phyloP scores from a whole-genome alignment of 1,140 invertebrate species.

The Aphaenogaster ashmeadi region DNA sequence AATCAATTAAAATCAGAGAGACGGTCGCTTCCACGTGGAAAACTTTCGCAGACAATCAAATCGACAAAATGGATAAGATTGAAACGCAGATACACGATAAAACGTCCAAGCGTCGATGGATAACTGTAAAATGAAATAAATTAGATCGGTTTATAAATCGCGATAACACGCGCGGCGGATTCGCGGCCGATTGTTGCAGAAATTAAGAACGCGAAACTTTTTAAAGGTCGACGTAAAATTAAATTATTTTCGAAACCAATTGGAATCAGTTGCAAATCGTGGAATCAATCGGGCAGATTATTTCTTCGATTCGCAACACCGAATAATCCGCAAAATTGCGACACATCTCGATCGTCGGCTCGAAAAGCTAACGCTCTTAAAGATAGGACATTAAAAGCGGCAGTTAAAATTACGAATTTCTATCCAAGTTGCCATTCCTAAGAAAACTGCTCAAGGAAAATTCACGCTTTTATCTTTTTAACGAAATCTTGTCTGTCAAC shows the following conservation, averaged over 20 bases:
- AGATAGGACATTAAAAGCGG: neutral
- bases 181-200: neutral
- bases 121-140: neutral
- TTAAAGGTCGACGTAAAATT: neutral
- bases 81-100: slow-evolving; percentile 9
- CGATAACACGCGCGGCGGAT: neutral
- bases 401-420: slow-evolving; percentile 5
- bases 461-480: neutral
- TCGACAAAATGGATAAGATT: neutral
- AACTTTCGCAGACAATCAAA: slow-evolving; percentile 3
- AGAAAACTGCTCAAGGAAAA: neutral
- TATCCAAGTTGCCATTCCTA: neutral
- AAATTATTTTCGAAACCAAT: neutral
- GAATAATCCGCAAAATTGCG: neutral
- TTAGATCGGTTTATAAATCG: neutral
- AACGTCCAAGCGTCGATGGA: neutral
- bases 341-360: neutral
- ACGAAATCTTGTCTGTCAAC: neutral
- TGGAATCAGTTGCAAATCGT: neutral
- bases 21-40: neutral
- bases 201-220: neutral
- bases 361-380: neutral
- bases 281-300: too few relatives aligned
- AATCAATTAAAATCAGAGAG: slow-evolving; percentile 13
- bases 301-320: neutral